phyloP scores from a whole-genome alignment of 2,113 vertebrate genomes.

The Marmota monax region DNA sequence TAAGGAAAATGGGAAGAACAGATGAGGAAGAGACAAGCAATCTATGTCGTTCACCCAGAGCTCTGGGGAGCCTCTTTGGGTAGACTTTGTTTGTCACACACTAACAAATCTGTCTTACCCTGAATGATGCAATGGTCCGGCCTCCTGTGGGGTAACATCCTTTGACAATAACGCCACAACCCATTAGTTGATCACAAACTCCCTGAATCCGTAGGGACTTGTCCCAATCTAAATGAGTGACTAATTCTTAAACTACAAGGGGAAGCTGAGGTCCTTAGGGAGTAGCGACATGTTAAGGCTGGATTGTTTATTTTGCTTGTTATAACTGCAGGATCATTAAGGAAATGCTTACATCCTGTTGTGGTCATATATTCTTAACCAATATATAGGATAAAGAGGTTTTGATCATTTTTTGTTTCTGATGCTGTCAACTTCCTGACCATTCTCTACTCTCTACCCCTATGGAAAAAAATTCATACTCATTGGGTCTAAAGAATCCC shows the following conservation, averaged over 20 bases:
- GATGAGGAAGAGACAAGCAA: slow-evolving; percentile 24
- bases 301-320: slow-evolving; percentile 85
- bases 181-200: slow-evolving; percentile 80
- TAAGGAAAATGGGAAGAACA: slow-evolving; percentile 34
- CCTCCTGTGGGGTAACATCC: slow-evolving; percentile 82
- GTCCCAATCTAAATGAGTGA: slow-evolving; percentile 81
- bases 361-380: slow-evolving; percentile 61
- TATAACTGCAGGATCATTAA: slow-evolving; percentile 85
- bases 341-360: slow-evolving; percentile 85
- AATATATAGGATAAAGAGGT: not conserved
- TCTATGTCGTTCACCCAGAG: slow-evolving; percentile 13
- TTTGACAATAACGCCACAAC: slow-evolving; percentile 74
- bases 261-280: slow-evolving; percentile 79
- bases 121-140: slow-evolving; percentile 83
- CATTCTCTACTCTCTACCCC: not conserved
- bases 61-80: slow-evolving; percentile 65
- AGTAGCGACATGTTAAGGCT: slow-evolving; percentile 79
- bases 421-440: not conserved
- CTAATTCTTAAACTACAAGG: slow-evolving; percentile 79
- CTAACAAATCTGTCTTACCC: slow-evolving; percentile 74
- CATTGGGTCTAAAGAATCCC: not conserved
- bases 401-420: slow-evolving; percentile 57
- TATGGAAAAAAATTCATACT: not conserved
- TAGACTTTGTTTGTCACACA: slow-evolving; percentile 70
- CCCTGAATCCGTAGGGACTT: slow-evolving; percentile 81